phyloP scores from a whole-genome alignment of 2,888 invertebrate species.

The Antheraea yamamai region DNA sequence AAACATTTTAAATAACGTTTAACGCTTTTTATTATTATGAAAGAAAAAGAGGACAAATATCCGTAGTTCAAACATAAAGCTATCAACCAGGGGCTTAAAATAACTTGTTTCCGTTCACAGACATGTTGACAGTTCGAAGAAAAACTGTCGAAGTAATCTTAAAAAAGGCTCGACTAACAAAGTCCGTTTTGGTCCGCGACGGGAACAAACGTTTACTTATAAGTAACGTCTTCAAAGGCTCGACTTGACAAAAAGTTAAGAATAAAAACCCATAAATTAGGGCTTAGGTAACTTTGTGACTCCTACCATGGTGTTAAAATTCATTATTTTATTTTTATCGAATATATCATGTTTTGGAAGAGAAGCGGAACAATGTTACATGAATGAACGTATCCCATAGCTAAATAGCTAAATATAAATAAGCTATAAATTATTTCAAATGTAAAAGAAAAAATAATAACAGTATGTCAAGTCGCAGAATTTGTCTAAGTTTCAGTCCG shows the following conservation, averaged over 20 bases:
- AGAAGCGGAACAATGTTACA: background rate
- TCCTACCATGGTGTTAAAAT: constrained; percentile 23
- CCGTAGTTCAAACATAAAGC: background rate
- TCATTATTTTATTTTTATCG: background rate
- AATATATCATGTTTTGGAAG: background rate
- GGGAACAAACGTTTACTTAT: constrained; percentile 55
- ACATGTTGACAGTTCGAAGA: constrained; percentile 30
- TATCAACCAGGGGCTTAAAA: background rate
- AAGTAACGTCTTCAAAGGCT: constrained; percentile 59
- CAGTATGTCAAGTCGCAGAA: background rate
- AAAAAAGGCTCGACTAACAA: constrained; percentile 45
- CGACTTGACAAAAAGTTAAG: constrained; percentile 33
- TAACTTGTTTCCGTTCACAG: background rate
- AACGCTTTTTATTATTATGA: background rate
- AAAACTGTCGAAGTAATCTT: constrained; percentile 36
- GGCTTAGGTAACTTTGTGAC: constrained; percentile 20
- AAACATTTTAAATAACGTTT: too few relatives aligned
- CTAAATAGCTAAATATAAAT: background rate
- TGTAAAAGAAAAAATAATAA: background rate
- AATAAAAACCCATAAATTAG: constrained; percentile 38
- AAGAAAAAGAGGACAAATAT: background rate
- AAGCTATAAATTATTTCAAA: background rate
- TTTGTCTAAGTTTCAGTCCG: too few relatives aligned
- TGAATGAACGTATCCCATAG: too few relatives aligned
- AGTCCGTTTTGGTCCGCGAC: constrained; percentile 46